Percentiles rank a stretch among this genome's conserved stretches.
Conservation (phyloP, 2,888 invertebrate species). For the Mimumesa dahlbomi region DNA sequence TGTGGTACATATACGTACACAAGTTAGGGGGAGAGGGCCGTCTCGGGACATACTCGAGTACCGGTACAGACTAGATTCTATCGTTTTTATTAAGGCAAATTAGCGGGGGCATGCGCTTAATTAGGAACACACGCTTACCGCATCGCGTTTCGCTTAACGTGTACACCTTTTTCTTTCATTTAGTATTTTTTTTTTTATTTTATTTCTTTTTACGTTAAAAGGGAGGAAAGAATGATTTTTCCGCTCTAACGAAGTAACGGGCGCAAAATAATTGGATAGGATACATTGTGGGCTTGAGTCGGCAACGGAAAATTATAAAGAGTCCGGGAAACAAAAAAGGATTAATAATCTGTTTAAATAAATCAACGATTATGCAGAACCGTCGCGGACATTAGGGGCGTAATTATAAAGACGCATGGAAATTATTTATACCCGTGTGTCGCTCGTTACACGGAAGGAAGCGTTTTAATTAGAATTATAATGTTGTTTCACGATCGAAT, state of each 20-base stretch:
- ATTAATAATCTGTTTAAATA: constrained; percentile 26
- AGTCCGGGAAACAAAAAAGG: not conserved
- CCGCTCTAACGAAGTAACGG: constrained; percentile 2
- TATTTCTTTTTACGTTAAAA: not conserved
- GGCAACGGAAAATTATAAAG: not conserved
- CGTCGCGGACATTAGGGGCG: too few species aligned
- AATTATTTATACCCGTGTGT: too few species aligned
- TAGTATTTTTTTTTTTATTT: not conserved
- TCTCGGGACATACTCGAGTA: constrained; percentile 20
- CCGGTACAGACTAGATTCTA: constrained; percentile 41
- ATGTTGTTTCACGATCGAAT: not conserved
- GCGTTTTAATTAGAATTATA: too few species aligned
- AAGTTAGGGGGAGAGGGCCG: not conserved
- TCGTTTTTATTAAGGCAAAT: constrained; percentile 54
- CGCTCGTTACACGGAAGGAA: too few species aligned
- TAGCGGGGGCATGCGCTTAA: constrained; percentile 43
- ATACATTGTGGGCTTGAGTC: constrained; percentile 8
- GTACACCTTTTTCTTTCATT: constrained; percentile 14
- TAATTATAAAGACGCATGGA: too few species aligned
- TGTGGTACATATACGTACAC: not conserved
- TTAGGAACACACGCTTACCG: constrained; percentile 39
- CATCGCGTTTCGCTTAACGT: constrained; percentile 27
- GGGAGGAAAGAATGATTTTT: constrained; percentile 12
- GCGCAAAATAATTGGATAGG: constrained; percentile 40
- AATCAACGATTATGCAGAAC: constrained; percentile 23